These are phyloP conservation scores for Argyra leucocephala DNA, from an alignment of 2,888 invertebrate species.

Conservation along the genomic window DNA sequence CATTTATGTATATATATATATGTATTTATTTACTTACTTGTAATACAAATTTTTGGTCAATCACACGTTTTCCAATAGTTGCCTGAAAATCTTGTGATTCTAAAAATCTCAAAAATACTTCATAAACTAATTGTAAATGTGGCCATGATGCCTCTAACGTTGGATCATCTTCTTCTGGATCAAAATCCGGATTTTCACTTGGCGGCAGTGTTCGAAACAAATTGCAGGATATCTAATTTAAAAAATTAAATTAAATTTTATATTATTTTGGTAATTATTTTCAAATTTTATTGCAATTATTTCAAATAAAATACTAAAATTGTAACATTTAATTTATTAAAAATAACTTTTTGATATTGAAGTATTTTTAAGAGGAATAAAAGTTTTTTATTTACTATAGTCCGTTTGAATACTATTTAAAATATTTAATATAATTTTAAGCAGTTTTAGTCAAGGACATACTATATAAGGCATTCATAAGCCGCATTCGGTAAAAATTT, in stretches of 20 bases:
- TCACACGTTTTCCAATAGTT: constrained; percentile 80
- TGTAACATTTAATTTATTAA: too few relatives aligned
- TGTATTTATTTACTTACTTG: constrained; percentile 50
- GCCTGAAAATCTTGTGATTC: constrained; percentile 92
- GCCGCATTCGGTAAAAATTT: too few relatives aligned
- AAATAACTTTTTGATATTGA: too few relatives aligned
- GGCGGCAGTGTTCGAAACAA: constrained; percentile 83
- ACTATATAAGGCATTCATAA: too few relatives aligned
- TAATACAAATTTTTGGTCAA: constrained; percentile 90
- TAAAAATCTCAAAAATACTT: constrained; percentile 67
- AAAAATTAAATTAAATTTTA: constrained; percentile 16
- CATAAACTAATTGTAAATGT: constrained; percentile 74
- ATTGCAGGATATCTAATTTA: constrained; percentile 67
- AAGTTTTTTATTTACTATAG: too few relatives aligned
- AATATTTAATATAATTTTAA: too few relatives aligned
- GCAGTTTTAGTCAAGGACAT: too few relatives aligned
- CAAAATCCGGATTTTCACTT: constrained; percentile 79
- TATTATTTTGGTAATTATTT: constrained; percentile 5
- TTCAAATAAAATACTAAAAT: too few relatives aligned
- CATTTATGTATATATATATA: too few relatives aligned
- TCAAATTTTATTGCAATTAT: not conserved
- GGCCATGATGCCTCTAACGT: constrained; percentile 93
- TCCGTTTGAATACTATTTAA: too few relatives aligned
- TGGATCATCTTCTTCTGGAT: constrained; percentile 92
- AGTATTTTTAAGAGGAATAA: too few relatives aligned